These are phyloP conservation scores for Ambastaia sidthimunki DNA, from an alignment of 2,797 vertebrate species.

Conservation along the genomic window DNA sequence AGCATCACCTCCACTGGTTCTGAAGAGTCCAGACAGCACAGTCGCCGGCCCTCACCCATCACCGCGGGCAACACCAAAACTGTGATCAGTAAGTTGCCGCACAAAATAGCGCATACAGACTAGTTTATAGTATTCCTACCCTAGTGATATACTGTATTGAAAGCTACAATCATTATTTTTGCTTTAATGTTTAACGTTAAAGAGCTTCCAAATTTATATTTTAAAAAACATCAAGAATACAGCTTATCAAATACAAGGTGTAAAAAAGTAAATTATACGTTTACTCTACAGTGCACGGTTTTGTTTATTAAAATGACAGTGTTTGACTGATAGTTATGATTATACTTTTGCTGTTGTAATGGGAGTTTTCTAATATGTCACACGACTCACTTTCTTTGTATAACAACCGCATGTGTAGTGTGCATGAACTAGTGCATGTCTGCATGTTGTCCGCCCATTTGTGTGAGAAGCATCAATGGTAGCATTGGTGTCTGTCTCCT, in stretches of 20 bases:
- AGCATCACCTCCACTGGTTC: slow-evolving; percentile 85
- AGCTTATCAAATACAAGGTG: too few relatives aligned
- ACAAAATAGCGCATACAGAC: neutral
- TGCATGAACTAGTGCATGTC: slow-evolving; percentile 33
- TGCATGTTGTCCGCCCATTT: slow-evolving; percentile 21
- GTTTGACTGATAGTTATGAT: too few relatives aligned
- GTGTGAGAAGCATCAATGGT: slow-evolving; percentile 14
- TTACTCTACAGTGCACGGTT: too few relatives aligned
- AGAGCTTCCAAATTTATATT: too few relatives aligned
- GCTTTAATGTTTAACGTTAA: too few relatives aligned
- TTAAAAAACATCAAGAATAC: too few relatives aligned
- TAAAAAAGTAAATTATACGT: too few relatives aligned
- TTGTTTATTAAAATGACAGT: too few relatives aligned
- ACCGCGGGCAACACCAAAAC: slow-evolving; percentile 85
- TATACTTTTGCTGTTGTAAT: neutral
- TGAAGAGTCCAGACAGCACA: slow-evolving; percentile 87
- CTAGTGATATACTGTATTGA: neutral
- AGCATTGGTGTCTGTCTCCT: slow-evolving; percentile 32
- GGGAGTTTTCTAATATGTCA: neutral
- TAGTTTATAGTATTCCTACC: neutral
- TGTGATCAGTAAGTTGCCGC: slow-evolving; percentile 77
- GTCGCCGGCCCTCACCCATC: slow-evolving; percentile 84
- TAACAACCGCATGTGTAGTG: neutral
- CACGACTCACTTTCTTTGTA: neutral
- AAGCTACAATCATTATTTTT: too few relatives aligned